Evolutionary conservation across 2,888 invertebrate genomes (phyloP), one percentile per base, ranked within the genome.

Genomic region (Agonopterix subpropinquella): DNA sequence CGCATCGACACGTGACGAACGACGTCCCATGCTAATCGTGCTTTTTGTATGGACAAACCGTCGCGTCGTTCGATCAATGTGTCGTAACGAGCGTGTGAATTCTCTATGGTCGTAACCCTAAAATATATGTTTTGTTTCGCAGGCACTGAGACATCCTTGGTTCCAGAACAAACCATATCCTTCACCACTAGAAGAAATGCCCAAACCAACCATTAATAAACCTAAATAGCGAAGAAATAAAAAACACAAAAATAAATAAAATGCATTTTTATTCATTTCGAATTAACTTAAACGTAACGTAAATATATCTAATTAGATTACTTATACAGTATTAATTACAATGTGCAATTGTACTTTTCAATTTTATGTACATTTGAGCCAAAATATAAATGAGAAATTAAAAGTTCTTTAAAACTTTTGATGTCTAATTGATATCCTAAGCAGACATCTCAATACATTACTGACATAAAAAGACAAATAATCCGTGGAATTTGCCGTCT

Each of bases 131-230:
- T 7, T 39, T 39, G n/a, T 28, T 54, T 88, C 89, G 41, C 81
- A 95, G 95, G 95, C 95, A 5, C 71, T 96, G 37, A 80, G 89
- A 44, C 94, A 95, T 72, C 80, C 82, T 11, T 96, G 94, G 88
- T 95, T 96, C 75, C 89, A 89, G 65, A 90, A 89, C 1, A 87
- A 89, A 52, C 96, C 96, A 0, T 78, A 90, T 28, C 92, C 94
- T 4, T 91, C 92, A 35, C 65, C 89, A 5, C 74, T 92, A 57
- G 81, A 89, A 44, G 91, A 93, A 50, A 90, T 96, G 88, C 93
- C 95, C 2, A 92, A 91, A 70, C 93, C 94, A 2, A 76, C 70
- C 28, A 58, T 60, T 36, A 69, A 62, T 48, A 76, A 77, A 67
- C 49, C 62, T 8, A 75, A 77, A 28, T 28, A 28, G 7, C 28